Percentiles rank a stretch among this genome's conserved stretches.
Conservation (phyloP, 2,113 vertebrate species). For the Oriolus oriolus region DNA sequence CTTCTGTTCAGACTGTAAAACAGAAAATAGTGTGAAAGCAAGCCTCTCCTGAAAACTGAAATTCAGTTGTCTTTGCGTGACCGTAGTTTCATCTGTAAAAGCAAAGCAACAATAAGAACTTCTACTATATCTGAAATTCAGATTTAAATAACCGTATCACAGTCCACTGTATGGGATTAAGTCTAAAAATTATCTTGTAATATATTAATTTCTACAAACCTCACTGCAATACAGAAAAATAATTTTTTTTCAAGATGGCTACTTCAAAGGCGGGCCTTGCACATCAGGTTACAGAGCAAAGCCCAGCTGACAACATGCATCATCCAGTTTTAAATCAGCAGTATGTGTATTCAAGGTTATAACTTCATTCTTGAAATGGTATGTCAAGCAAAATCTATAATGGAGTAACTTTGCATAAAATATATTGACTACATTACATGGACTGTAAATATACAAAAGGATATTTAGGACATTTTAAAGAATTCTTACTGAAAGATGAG, state of each 20-base stretch:
- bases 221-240: neutral
- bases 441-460: neutral
- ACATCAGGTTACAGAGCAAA: neutral
- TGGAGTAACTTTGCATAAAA: neutral
- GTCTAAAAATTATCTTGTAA: neutral
- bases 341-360: neutral
- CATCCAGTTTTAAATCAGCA: neutral
- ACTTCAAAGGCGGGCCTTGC: neutral
- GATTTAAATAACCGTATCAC: neutral
- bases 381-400: neutral
- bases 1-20: neutral
- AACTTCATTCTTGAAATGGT: neutral
- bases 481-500: neutral
- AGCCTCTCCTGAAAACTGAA: neutral
- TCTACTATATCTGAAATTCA: neutral
- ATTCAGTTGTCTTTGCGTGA: neutral
- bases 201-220: neutral
- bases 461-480: neutral
- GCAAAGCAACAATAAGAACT: neutral
- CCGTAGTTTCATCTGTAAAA: neutral
- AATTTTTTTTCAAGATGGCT: neutral
- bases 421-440: neutral
- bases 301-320: neutral
- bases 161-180: neutral
- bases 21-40: neutral